Percentiles rank a stretch among this genome's conserved stretches.
These are phyloP conservation scores for Cyprinodon tularosa DNA, from an alignment of 2,113 vertebrate species.

Conservation along the genomic window DNA sequence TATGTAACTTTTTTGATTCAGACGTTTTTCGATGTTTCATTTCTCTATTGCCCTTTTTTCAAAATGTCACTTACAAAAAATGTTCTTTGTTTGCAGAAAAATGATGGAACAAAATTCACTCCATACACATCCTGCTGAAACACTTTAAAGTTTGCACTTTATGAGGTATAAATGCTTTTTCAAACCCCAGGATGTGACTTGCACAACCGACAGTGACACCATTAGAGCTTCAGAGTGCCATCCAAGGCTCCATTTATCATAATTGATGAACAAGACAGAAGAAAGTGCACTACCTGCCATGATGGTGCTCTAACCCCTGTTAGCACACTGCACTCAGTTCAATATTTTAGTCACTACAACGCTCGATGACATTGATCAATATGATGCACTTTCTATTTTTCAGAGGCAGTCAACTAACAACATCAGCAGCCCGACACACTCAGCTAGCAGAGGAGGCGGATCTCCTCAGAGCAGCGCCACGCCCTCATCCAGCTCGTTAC, in stretches of 20 bases:
- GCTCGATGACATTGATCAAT: constrained; percentile 49
- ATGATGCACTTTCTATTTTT: constrained; percentile 39
- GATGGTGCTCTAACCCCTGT: constrained; percentile 40
- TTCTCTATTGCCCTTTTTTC: too few species aligned
- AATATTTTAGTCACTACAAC: constrained; percentile 42
- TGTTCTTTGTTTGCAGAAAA: too few species aligned
- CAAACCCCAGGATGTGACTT: neutral
- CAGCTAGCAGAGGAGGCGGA: constrained; percentile 24
- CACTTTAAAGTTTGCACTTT: too few species aligned
- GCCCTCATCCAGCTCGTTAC: constrained; percentile 34
- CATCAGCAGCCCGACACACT: constrained; percentile 29
- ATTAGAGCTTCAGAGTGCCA: constrained; percentile 24
- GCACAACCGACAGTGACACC: neutral
- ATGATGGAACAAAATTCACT: too few species aligned
- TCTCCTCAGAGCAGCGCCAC: constrained; percentile 33
- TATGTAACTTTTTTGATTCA: too few species aligned
- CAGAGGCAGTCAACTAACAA: constrained; percentile 21
- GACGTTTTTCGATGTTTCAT: too few species aligned
- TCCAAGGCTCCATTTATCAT: neutral
- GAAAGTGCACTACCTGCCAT: constrained; percentile 60
- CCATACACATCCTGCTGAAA: too few species aligned
- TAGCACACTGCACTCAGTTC: constrained; percentile 27
- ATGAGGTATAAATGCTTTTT: neutral
- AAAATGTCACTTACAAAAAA: too few species aligned
- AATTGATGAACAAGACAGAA: neutral